Conservation (phyloP, 1,140 invertebrate species). For the Zeugodacus cucurbitae region DNA sequence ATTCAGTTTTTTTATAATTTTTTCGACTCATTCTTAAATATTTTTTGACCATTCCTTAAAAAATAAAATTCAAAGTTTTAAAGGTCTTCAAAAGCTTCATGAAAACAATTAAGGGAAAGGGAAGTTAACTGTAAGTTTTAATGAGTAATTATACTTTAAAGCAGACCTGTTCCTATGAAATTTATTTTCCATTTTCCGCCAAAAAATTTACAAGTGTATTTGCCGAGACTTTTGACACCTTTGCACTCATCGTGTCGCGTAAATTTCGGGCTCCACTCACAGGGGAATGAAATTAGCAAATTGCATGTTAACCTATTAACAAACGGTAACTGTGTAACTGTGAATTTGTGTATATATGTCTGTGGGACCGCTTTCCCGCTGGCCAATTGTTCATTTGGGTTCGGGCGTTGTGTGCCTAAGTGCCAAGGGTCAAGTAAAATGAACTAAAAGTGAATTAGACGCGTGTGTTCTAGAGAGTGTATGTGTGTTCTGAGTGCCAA, state of each 20-base stretch:
- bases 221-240: background rate
- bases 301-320: slow-evolving; percentile 24
- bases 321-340: background rate
- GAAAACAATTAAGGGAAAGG: too few species aligned
- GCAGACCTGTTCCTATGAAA: too few species aligned
- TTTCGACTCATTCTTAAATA: too few species aligned
- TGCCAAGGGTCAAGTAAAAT: background rate
- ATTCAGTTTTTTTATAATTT: too few species aligned
- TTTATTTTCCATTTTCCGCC: too few species aligned
- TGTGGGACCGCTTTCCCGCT: background rate
- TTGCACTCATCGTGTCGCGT: background rate
- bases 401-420: background rate
- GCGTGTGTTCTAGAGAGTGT: background rate
- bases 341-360: background rate
- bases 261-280: background rate
- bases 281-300: background rate
- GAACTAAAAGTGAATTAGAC: background rate
- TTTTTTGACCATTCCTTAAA: too few species aligned
- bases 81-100: too few species aligned
- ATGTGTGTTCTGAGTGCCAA: background rate
- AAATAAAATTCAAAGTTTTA: too few species aligned
- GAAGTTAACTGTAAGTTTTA: too few species aligned
- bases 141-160: too few species aligned
- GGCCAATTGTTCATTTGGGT: background rate
- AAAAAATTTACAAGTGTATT: background rate